Evolutionary conservation across 2,888 invertebrate genomes (phyloP), one percentile per base, ranked within the genome.

Genomic region (Iphiclides podalirius): DNA sequence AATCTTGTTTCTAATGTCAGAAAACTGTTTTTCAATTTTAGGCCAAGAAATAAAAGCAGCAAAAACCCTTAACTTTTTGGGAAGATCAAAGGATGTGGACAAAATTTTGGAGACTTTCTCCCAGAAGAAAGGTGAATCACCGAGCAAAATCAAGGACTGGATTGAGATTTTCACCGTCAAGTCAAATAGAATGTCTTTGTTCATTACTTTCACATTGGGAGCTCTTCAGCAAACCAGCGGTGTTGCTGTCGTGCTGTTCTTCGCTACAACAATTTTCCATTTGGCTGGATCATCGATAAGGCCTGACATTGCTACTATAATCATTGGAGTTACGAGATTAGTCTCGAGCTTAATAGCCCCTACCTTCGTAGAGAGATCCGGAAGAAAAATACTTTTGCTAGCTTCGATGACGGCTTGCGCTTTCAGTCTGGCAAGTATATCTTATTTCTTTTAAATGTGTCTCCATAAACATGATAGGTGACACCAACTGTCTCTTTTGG

Each of bases 231-330:
- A 73, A 17, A 52, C 58, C 0, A 70, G 74, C 46, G 75, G 75
- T 14, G 62, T 71, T 0, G 60, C 66, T 1, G 63, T 66, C 0
- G 63, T 75, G 0, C 35, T 70, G 4, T 70, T 70, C 39, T 75
- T 69, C 44, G 63, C 70, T 0, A 74, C 70, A 0, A 67, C 66
- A 0, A 74, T 76, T 17, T 76, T 76, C 28, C 47, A 64, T 4
- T 37, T 61, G 12, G 70, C 73, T 9, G 72, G 63, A 0, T 73
- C 75, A 0, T 58, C 70, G 0, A 56, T 75, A 0, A 41, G 60
- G 7, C 68, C 75, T 0, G 60, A 70, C 47, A 41, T 72, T 45
- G 70, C 72, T 0, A 75, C 73, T 0, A 75, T 75, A 11, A 61
- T 65, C 7, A 60, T 67, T 33, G 68, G 67, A 11, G 63, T 60